phyloP scores from a whole-genome alignment of 2,888 invertebrate species.

The Tetheella fluctuosa region DNA sequence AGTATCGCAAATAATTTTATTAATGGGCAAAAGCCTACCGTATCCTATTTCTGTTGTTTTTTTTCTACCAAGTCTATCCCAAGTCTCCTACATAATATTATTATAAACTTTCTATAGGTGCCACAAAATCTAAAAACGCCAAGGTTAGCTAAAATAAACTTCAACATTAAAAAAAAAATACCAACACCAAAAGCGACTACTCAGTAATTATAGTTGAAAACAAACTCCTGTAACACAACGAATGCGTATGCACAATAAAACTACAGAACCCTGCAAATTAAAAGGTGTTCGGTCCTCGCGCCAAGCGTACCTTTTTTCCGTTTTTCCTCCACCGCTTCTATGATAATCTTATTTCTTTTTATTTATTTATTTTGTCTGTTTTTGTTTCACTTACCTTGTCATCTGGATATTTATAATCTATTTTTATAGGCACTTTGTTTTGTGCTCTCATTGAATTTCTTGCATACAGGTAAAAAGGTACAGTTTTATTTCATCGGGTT shows the following conservation, averaged over 20 bases:
- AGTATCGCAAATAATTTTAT: no score
- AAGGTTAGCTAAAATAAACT: no score
- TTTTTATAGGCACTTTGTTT: conserved; percentile 4
- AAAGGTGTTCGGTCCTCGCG: background rate
- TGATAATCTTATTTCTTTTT: background rate
- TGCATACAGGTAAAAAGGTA: background rate
- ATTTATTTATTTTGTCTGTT: background rate
- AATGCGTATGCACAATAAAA: background rate
- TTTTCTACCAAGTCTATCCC: no score
- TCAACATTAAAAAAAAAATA: background rate
- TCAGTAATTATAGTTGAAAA: background rate
- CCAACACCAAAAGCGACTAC: background rate
- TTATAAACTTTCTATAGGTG: no score
- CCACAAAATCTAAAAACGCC: no score
- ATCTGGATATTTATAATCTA: background rate
- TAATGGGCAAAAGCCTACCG: no score
- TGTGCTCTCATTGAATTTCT: background rate
- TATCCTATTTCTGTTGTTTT: no score
- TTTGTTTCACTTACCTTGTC: conserved; percentile 5
- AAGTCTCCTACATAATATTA: no score
- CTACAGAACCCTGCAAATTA: background rate
- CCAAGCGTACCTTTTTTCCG: background rate
- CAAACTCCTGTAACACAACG: background rate
- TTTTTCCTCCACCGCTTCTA: background rate
- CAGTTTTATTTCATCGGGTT: background rate